Evolutionary conservation across 2,797 vertebrate genomes (phyloP), one percentile per base, ranked within the genome.

Genomic region (Gymnopithys bicolor): DNA sequence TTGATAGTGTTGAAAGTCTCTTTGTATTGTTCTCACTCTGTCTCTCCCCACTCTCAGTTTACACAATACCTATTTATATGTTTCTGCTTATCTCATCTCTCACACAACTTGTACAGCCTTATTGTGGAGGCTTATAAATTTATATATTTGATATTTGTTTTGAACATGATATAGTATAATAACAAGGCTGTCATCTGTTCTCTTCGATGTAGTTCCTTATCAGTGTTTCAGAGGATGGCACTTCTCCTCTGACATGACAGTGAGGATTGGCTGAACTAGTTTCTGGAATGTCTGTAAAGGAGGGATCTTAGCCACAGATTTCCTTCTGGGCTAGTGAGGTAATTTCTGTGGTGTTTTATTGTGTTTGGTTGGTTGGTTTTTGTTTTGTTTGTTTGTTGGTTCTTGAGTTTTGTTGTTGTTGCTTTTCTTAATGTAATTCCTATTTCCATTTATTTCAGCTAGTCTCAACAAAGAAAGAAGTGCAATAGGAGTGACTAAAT

Each of bases 61-160:
- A 27, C 58, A 87, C 79, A 69, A 75, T 78, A 78, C 43, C 45
- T 90, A 12, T 75, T 91, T 83, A n/a, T 74, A 23, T 35, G 32
- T 78, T 73, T 81, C 68, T 89, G 59, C 80, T 91, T 96, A 83
- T 91, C 90, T 88, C 49, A 83, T 91, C 90, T 88, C 49, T 49
- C 59, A 52, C 18, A 48, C 52, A 86, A 28, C 83, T 69, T 62
- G 46, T 79, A 60, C 73, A 90, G 80, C 62, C 41, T 80, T 79
- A 71, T 77, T 92, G 52, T 68, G 59, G 25, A 84, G 39, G 55
- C 48, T 67, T 92, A 58, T 10, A n/a, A 77, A 91, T 94, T 86
- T 90, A 79, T 89, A 90, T 91, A 90, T 74, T 91, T 84, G 22
- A 25, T 21, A 21, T 33, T 95, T 90, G 67, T 90, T 91, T 90